These are phyloP conservation scores for Pogonomyrmex barbatus DNA, from an alignment of 1,140 invertebrate genomes.

Conservation along the genomic window DNA sequence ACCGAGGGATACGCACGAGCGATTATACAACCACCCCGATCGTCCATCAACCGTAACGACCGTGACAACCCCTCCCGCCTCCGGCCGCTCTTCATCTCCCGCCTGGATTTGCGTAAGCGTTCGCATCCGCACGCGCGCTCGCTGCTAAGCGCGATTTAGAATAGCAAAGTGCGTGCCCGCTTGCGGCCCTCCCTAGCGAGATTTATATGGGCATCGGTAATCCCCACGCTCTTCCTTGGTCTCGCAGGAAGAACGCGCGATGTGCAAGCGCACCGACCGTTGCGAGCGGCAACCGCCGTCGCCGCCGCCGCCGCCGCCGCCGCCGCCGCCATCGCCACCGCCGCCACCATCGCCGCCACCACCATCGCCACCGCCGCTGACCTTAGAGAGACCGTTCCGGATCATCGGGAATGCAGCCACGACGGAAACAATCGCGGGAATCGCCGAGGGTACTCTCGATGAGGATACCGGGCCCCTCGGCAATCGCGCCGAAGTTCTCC, in stretches of 20 bases:
- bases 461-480: background rate
- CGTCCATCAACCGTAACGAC: constrained; percentile 47
- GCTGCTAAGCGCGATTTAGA: constrained; percentile 29
- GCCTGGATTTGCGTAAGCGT: constrained; percentile 11
- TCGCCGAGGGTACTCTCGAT: constrained; percentile 12
- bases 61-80: background rate
- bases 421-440: constrained; percentile 63
- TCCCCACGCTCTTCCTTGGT: constrained; percentile 22
- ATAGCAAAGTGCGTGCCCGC: constrained; percentile 2
- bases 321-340: background rate
- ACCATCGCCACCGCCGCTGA: constrained; percentile 23
- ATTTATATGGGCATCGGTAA: constrained; percentile 50
- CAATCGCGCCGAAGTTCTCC: background rate
- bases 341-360: background rate
- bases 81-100: background rate
- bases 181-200: constrained; percentile 5
- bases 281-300: background rate
- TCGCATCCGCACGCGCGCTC: background rate
- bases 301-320: background rate
- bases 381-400: constrained; percentile 59
- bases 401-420: constrained; percentile 65
- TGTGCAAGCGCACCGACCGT: background rate
- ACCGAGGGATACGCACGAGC: background rate
- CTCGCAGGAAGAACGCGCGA: constrained; percentile 26
- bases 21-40: constrained; percentile 24